phyloP scores from a whole-genome alignment of 1,140 invertebrate genomes.

The Drosophila lowei region DNA sequence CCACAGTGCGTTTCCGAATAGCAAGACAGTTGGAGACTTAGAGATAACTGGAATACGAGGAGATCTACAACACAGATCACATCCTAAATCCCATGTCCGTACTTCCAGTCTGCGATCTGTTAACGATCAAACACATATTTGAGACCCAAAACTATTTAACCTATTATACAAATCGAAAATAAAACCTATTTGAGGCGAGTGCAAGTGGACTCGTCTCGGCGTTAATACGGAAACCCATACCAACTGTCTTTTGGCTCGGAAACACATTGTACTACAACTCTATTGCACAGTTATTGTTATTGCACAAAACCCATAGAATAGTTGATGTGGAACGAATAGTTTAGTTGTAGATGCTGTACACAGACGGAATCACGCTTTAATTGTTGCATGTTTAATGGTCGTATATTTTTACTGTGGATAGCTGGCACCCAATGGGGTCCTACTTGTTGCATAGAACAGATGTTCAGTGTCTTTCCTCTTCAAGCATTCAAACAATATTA shows the following conservation, averaged over 20 bases:
- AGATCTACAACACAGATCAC: no score
- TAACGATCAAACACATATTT: no score
- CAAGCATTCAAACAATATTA: neutral
- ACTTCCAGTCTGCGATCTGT: no score
- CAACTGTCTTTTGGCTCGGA: conserved; percentile 15
- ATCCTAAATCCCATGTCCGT: no score
- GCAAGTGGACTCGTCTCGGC: no score
- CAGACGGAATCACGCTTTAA: conserved; percentile 47
- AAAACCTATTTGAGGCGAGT: no score
- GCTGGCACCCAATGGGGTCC: neutral
- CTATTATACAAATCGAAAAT: no score
- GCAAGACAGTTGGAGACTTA: neutral
- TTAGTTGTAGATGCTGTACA: conserved; percentile 26
- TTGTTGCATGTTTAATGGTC: conserved; percentile 53
- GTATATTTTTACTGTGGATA: conserved; percentile 2
- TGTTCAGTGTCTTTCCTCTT: conserved; percentile 16
- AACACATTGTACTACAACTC: neutral
- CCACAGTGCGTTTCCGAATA: conserved; percentile 12
- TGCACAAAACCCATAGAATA: conserved; percentile 37
- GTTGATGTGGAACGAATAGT: conserved; percentile 14
- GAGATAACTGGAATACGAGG: no score
- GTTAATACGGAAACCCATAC: no score
- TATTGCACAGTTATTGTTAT: conserved; percentile 35
- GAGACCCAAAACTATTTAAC: no score
- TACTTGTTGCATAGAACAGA: neutral